Base-by-base conservation (phyloP, 2,113 vertebrate genomes). In the Panthera leo region DNA sequence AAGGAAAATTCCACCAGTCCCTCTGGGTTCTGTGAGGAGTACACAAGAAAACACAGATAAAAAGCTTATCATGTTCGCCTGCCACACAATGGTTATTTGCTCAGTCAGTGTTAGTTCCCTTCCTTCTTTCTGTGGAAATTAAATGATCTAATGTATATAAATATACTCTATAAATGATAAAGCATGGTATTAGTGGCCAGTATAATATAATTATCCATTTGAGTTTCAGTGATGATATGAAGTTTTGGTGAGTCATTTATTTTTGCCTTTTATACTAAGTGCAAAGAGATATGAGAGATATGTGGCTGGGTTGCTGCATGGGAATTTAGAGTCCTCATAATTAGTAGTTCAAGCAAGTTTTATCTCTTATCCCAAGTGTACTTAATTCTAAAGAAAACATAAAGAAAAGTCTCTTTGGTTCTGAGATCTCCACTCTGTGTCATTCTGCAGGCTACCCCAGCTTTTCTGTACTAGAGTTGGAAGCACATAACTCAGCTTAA, bases 81-180 rank as follows among this genome's bases (percentile, higher is more conserved):
- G 63, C 6, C 15, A 85, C 4, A 7, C 21, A 63, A 14, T 73
- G 34, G 8, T 5, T 55, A 42, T 29, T 85, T 91, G 7, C 8
- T 70, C 39, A 91, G 8, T 79, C 53, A 80, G 3, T 51, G n/a
- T 61, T 73, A 73, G 19, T 68, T 63, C 1, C 13, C 10, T 68
- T 94, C n/a, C 82, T 9, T 85, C n/a, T 85, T 88, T 21, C 19
- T 91, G 0, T 75, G 27, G 15, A 39, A 91, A 42, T 85, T 71
- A 80, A 96, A 83, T 96, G 51, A 88, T 39, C 21, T 91, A 92
- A 79, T 75, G 85, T 92, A 15, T 55, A 13, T 68, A 39, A 67
- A 45, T 14, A 89, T 3, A 9, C 7, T 65, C 83, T 80, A 27
- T 67, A 94, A 71, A 31, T 80, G 39, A 31, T 82, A 51, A 88